Base-by-base conservation (phyloP, 2,797 vertebrate genomes). In the Danio jaintianensis region DNA sequence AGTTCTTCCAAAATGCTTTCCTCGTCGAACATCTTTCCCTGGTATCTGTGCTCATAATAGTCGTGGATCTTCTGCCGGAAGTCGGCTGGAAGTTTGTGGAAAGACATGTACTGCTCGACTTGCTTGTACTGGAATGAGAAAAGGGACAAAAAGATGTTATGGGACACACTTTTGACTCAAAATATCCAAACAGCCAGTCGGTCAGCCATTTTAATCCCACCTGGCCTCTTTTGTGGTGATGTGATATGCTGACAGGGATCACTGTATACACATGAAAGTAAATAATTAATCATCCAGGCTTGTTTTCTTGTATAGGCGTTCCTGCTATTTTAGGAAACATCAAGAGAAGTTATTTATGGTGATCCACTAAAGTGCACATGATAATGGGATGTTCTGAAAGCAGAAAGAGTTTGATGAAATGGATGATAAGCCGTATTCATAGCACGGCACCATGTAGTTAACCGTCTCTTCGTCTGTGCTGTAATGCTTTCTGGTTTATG, bases 1-100 rank as follows among this genome's bases (percentile, higher is more conserved):
- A 99, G 95, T 88, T 99, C 98, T 75, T 95, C 98, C 66, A 99
- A 92, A 90, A 99, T 99, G 91, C 96, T 99, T 92, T 99, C 98
- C 85, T 99, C 98, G 0, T 99, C 97, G 0, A 99, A 99, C 97
- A 99, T 99, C 93, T 99, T 99, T 87, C 98, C 98, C 88, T 99
- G 98, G 93, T 98, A 99, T 55, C 98, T 92, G 86, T 99, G 97
- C 86, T 99, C 98, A 0, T 99, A 99, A 92, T 99, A 99, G 90
- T 99, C 98, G 0, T 99, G 98, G 90, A 99, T 96, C 88, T 96
- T 98, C 93, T 99, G 98, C 7, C 98, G 94, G 91, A 99, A 97
- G 88, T 99, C 97, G 0, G 97, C 96, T 0, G 97, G 97, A 82
- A 99, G 94, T 85, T 98, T 99, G 93, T 99, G 97, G 92, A 99